Evolutionary conservation across 2,797 vertebrate genomes (phyloP), one percentile per base, ranked within the genome.

Genomic region (Crocodylus rhombifer): DNA sequence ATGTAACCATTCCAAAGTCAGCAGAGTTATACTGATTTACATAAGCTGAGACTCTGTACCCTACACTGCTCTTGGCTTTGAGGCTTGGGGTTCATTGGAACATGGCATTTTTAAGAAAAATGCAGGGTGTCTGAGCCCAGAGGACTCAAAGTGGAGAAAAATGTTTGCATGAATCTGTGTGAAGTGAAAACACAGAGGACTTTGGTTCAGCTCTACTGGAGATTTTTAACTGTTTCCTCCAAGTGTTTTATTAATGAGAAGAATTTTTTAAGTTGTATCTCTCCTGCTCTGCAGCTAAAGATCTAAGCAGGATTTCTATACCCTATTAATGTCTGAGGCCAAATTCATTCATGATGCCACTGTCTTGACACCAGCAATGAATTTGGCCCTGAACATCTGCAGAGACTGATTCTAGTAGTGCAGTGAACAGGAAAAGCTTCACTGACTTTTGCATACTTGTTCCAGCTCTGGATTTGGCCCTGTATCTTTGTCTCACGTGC

Each of bases 401-500:
- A 7, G 25, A 36, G 36, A 51, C 69, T 51, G 23, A 73, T 25
- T 86, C 91, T 85, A 92, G 69, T 12, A 64, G 82, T 84, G 79
- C 90, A 30, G 87, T 87, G 51, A 94, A 82, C 94, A 94, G 89
- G 91, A 97, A 80, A 3, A 2, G 14, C 90, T 93, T 93, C 85
- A 55, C 87, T 64, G 51, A 89, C 60, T 93, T 81, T 62, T n/a
- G 86, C 36, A 86, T 51, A 95, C 78, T 88, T 91, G 80, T 84
- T 83, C 77, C 92, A 92, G 80, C 74, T 92, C 89, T 5, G 0
- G 88, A 95, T 94, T 95, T 95, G 94, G 94, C 83, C 92, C 84
- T 42, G 57, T 80, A 75, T 95, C 94, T 95, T 97, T 96, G 92
- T 94, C 94, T 93, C 18, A 1, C 67, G 42, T 84, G 91, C 65